Evolutionary conservation across 2,113 vertebrate species (phyloP), one percentile per base, ranked within the genome.

Genomic region (Calypte anna): DNA sequence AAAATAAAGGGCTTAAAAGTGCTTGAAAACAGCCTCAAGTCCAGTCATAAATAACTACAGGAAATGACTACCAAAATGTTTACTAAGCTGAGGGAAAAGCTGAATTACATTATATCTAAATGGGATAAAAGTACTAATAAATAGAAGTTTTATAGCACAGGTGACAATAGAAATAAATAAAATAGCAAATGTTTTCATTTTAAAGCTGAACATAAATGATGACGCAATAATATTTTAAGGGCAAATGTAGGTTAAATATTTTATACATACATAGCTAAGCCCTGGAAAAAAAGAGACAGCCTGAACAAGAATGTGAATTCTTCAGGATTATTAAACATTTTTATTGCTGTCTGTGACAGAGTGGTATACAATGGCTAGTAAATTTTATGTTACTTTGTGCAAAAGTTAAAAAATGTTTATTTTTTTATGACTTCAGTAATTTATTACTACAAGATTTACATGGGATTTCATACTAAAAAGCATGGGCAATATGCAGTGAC

Each of bases 341-440:
- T 82, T 91, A 94, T 58, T 91, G 43, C 75, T 94, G 43, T 92
- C 92, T 91, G 53, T 86, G 78, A 89, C 93, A 88, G 59, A 87
- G 17, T 43, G 55, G 53, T 93, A 63, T 66, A 72, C 28, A 69
- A 93, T 43, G n/a, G 36, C 43, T 96, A 96, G 98, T 90, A 92
- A 92, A 92, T 89, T 97, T 96, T 89, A 95, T 89, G 91, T 57
- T 70, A 68, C 33, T 79, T 96, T 96, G 92, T 95, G 95, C 43
- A 80, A 96, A 97, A 97, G 96, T 94, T 94, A 96, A 97, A 97
- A 97, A 95, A 90, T 78, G 73, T 69, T 70, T 82, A 75, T 93
- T 40, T 88, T 51, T 31, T n/a, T 6, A 91, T 79, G 93, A 90
- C 59, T 54, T 82, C 92, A 93, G 88, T 91, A 92, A 90, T 95